Evolutionary conservation across 2,113 vertebrate genomes (phyloP).

Genomic region (Trichechus manatus): DNA sequence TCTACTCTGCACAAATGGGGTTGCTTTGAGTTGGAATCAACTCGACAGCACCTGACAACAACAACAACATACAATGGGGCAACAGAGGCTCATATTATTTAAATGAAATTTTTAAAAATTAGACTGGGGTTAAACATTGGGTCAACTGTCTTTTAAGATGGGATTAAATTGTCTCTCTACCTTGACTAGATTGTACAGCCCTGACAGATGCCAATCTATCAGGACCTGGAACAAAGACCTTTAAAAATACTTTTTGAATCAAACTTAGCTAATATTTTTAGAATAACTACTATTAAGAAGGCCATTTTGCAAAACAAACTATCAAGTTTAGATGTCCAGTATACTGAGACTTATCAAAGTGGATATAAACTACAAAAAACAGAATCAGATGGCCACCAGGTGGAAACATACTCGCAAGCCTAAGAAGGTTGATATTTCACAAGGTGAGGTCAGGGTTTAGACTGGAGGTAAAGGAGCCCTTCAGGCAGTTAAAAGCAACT

Average conservation of each 20-base stretch:
- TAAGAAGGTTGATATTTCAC: rapidly evolving
- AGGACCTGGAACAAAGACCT: not conserved
- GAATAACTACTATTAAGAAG: not conserved
- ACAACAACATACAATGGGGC: not conserved
- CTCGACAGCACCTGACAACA: not conserved
- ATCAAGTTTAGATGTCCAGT: not conserved
- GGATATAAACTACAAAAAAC: not conserved
- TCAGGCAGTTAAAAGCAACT: not conserved
- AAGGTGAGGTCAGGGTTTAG: not conserved
- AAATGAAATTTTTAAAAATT: not conserved
- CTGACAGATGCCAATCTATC: rapidly evolving
- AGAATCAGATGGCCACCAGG: not conserved
- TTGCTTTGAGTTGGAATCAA: not conserved
- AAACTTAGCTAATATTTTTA: constrained; percentile 13
- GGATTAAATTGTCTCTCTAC: not conserved
- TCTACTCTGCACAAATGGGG: not conserved
- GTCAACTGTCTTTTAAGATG: not conserved
- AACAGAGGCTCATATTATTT: not conserved
- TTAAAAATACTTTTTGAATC: not conserved
- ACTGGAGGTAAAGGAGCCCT: not conserved
- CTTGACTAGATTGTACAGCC: not conserved
- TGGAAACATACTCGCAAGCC: rapidly evolving
- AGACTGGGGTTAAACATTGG: not conserved
- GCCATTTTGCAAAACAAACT: not conserved
- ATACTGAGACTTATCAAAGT: not conserved